Evolutionary conservation across 2,113 vertebrate genomes (phyloP), one percentile per base, ranked within the genome.

Genomic region (Canis aureus): DNA sequence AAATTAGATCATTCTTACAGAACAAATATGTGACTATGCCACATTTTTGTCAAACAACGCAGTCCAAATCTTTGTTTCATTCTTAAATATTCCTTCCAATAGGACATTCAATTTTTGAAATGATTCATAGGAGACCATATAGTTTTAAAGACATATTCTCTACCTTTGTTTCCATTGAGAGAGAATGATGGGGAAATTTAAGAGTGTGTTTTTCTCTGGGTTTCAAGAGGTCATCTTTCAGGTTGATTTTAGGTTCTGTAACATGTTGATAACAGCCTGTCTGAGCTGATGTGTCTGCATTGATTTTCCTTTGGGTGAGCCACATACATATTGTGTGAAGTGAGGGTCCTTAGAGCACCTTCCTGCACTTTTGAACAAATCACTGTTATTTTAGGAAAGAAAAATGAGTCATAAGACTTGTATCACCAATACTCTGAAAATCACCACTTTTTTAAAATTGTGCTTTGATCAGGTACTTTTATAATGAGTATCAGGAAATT

Each of bases 211-310:
- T 98, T 96, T 60, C 88, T 98, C 86, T 81, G 92, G 94, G 90
- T 96, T 98, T 98, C 91, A 90, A 96, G 98, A 98, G 97, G 97
- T 98, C 98, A 97, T 98, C 95, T 97, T 98, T 98, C 93, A 98
- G 86, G 89, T 95, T 99, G 98, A 98, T 98, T 98, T 98, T 96
- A 98, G 93, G 91, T 94, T 98, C 97, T 98, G 97, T 98, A 98
- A 98, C 98, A 97, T 97, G 83, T 22, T 98, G 98, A 98, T 99
- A 98, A 98, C 95, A 98, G 95, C 91, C 88, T 98, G 98, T 87
- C 97, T 98, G 84, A 96, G 35, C 51, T 98, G 95, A 97, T 97
- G 91, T 98, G 97, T 98, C 98, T 98, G 97, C 81, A 97, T 81
- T 2, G 81, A 98, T 97, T 98, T 98, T 98, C 98, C 94, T 95